A percentile compares a stretch with the other conserved stretches of the same genome.
Evolutionary conservation across 2,113 vertebrate species (phyloP).

Genomic region (Phalacrocorax pelagicus): DNA sequence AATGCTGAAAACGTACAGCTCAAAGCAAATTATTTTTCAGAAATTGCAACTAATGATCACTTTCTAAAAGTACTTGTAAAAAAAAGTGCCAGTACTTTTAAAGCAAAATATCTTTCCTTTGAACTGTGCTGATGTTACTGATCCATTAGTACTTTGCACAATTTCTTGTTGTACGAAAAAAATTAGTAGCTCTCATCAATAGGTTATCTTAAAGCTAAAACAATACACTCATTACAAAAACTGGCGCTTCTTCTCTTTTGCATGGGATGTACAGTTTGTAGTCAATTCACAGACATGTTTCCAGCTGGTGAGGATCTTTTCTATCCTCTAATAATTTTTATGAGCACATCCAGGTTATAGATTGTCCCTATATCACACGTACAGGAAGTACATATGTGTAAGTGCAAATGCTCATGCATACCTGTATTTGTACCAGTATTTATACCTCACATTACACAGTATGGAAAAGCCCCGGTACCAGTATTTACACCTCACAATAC

Average conservation of each 20-base stretch:
- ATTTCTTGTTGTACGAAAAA: neutral
- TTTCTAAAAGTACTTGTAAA: neutral
- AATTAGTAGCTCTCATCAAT: neutral
- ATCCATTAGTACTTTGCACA: neutral
- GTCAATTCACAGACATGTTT: neutral
- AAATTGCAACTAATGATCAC: neutral
- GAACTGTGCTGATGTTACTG: neutral
- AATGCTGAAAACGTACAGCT: neutral
- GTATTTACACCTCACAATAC: neutral
- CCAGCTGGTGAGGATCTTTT: neutral
- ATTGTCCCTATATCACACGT: neutral
- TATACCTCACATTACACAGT: neutral
- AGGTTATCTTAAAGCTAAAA: neutral
- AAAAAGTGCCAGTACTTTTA: neutral
- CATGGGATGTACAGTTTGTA: neutral
- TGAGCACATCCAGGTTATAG: neutral
- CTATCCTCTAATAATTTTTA: neutral
- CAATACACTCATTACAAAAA: neutral
- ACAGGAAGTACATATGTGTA: neutral
- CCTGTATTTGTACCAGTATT: neutral
- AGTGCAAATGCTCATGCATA: neutral
- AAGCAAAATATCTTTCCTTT: neutral
- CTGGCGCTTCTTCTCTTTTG: neutral
- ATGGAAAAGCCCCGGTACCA: neutral
- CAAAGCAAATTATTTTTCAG: neutral